phyloP scores from a whole-genome alignment of 2,888 invertebrate species.

The Cataglyphis livida region DNA sequence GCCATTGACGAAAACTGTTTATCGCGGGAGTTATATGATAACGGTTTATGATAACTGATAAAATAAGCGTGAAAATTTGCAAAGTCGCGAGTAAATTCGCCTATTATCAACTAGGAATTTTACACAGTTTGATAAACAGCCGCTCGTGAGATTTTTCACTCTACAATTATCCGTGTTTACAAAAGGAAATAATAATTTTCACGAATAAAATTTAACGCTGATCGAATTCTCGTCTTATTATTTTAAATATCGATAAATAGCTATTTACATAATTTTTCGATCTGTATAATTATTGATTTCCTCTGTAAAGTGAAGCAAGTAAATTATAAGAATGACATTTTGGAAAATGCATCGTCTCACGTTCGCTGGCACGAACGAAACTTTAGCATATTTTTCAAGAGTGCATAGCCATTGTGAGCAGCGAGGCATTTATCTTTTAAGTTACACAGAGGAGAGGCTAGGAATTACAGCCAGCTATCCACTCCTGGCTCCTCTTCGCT shows the following conservation, averaged over 20 bases:
- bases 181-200: conserved; percentile 17
- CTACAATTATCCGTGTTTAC: not conserved
- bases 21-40: conserved; percentile 20
- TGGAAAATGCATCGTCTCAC: conserved; percentile 8
- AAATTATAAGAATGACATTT: conserved; percentile 15
- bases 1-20: conserved; percentile 40
- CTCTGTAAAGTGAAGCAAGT: not conserved
- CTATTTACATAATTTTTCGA: not conserved
- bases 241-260: conserved; percentile 16
- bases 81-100: conserved; percentile 12
- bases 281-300: conserved; percentile 2
- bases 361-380: conserved; percentile 10
- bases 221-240: conserved; percentile 18
- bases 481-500: conserved; percentile 28
- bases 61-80: conserved; percentile 23
- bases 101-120: conserved; percentile 18
- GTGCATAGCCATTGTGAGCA: conserved; percentile 25
- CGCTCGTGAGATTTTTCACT: conserved; percentile 3
- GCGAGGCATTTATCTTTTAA: conserved; percentile 44
- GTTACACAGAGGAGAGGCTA: conserved; percentile 33
- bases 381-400: conserved; percentile 41
- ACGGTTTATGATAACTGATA: conserved; percentile 25
- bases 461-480: conserved; percentile 56
- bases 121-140: conserved; percentile 12
- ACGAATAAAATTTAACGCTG: conserved; percentile 12